Evolutionary conservation across 1,140 invertebrate species (phyloP).

Genomic region (Arctopsyche grandis): DNA sequence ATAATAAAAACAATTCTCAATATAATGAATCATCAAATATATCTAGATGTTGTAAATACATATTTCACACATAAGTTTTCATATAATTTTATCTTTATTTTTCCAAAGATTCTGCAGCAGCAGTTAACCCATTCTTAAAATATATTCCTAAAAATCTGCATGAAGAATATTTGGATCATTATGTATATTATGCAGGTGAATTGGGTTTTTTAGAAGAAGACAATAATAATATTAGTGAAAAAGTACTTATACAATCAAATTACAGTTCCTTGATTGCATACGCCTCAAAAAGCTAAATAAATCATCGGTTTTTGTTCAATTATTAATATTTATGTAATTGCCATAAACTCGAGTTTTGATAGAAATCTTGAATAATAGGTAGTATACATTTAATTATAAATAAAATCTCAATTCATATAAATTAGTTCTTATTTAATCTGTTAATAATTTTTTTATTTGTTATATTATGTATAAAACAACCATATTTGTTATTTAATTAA

Average conservation of each 20-base stretch:
- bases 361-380: too few relatives aligned
- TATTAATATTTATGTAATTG: neutral
- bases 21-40: too few relatives aligned
- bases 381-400: too few relatives aligned
- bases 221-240: conserved; percentile 59
- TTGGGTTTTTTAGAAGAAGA: conserved; percentile 63
- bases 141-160: conserved; percentile 72
- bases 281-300: conserved; percentile 56
- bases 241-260: conserved; percentile 59
- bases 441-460: too few relatives aligned
- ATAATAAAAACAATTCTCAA: too few relatives aligned
- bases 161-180: conserved; percentile 73
- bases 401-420: too few relatives aligned
- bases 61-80: neutral
- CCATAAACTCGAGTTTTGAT: neutral
- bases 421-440: too few relatives aligned
- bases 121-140: conserved; percentile 80
- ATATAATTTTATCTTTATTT: neutral
- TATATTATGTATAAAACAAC: too few relatives aligned
- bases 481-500: too few relatives aligned
- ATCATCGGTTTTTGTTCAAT: neutral
- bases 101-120: conserved; percentile 71
- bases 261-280: conserved; percentile 70
- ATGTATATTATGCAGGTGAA: conserved; percentile 64
- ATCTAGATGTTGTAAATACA: too few relatives aligned